Base-by-base conservation (phyloP, 2,797 vertebrate genomes). In the Mus spretus region DNA sequence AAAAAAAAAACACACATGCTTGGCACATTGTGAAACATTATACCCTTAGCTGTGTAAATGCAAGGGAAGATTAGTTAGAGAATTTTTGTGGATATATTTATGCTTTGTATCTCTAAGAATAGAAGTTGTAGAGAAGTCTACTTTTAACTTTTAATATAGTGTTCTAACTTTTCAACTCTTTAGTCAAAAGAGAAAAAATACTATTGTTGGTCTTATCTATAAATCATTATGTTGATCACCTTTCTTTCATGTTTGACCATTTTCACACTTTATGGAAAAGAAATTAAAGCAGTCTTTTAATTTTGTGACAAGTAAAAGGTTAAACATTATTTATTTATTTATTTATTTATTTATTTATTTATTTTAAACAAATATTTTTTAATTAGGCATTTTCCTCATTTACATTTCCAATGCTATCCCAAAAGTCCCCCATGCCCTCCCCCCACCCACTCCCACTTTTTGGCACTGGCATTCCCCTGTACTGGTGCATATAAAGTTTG, bases 201-300 rank as follows among this genome's bases (percentile, higher is more conserved):
- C 47, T 50, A 88, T 8, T 31, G 8, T 90, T 92, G 53, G 20
- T 31, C 44, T 88, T 91, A 20, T 88, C 8, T 53, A 67, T 26
- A 90, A 47, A 75, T 84, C 24, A 80, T 83, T 91, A 93, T 78
- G 22, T 94, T 59, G 26, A 34, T 84, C 89, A 26, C 9, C 40
- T 88, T 95, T 47, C n/a, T 26, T 44, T 80, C 20, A 65, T 89
- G 37, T 70, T 94, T 93, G 31, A 0, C 63, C 72, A 78, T 93
- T 75, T 37, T 7, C 34, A 47, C 31, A 89, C 9, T 13, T 95
- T 31, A 47, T 44, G 70, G 34, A 78, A 78, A 85, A 80, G 5
- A 80, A 79, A 90, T 63, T 63, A 57, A n/a, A 65, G 40, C 19
- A 78, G 6, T 19, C 3, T 89, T 74, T 89, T 77, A 22, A 6